Evolutionary conservation across 1,140 invertebrate genomes (phyloP).

Genomic region (Phenacoccus solenopsis): DNA sequence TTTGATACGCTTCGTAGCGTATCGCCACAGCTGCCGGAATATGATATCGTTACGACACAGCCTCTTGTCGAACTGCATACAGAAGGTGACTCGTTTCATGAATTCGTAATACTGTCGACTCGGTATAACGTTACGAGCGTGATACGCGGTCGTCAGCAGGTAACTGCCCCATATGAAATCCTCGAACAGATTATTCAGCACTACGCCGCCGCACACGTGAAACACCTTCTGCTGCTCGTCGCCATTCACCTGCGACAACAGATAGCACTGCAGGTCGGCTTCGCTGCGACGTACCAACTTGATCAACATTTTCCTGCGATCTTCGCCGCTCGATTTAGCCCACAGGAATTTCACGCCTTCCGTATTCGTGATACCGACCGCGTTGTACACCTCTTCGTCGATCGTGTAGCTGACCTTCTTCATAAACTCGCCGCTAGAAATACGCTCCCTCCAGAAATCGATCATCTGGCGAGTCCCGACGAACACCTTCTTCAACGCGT

Average conservation of each 20-base stretch:
- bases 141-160: neutral
- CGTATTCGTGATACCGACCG: neutral
- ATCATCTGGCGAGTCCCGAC: neutral
- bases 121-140: neutral
- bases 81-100: neutral
- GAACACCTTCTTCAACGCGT: neutral
- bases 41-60: neutral
- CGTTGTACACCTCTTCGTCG: neutral
- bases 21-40: neutral
- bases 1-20: neutral
- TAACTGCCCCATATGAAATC: neutral
- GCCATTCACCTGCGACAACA: neutral
- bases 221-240: neutral
- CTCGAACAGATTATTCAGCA: neutral
- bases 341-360: neutral
- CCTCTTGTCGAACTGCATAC: neutral
- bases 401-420: neutral
- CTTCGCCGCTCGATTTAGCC: neutral
- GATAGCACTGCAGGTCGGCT: neutral
- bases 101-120: neutral
- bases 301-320: neutral
- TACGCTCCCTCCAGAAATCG: neutral
- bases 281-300: neutral
- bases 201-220: neutral
- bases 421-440: neutral